phyloP scores from a whole-genome alignment of 2,797 vertebrate genomes.

The Cyprinella venusta region DNA sequence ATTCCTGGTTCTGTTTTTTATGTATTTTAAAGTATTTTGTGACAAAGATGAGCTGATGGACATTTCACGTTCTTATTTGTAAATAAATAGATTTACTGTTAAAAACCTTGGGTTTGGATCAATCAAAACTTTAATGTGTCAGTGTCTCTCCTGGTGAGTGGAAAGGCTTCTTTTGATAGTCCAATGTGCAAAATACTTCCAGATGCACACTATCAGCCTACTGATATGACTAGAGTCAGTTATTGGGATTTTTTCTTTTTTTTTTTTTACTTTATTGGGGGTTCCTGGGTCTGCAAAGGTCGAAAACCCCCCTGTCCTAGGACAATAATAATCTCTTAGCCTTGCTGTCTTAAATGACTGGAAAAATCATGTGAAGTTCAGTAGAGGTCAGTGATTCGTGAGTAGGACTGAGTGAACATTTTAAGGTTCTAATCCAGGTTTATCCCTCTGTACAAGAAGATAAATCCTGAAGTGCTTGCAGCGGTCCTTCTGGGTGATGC shows the following conservation, averaged over 20 bases:
- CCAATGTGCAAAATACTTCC: neutral
- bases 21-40: conserved; percentile 6
- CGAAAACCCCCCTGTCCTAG: neutral
- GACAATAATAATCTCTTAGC: neutral
- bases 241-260: neutral
- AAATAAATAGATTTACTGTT: conserved; percentile 29
- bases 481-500: neutral
- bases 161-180: too few species aligned
- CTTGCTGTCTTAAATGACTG: neutral
- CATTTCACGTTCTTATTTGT: conserved; percentile 7
- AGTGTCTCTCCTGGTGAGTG: too few species aligned
- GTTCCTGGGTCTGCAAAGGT: neutral
- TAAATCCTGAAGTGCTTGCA: neutral
- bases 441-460: neutral
- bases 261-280: neutral
- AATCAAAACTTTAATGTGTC: neutral
- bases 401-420: neutral
- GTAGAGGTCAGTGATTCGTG: neutral
- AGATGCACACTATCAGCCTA: neutral
- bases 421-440: neutral
- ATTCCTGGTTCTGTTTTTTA: neutral
- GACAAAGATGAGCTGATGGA: conserved; percentile 2
- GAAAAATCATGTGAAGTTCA: neutral
- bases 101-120: neutral
- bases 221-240: neutral